These are phyloP conservation scores for Meghimatium bilineatum DNA, from an alignment of 2,888 invertebrate genomes.

Conservation along the genomic window DNA sequence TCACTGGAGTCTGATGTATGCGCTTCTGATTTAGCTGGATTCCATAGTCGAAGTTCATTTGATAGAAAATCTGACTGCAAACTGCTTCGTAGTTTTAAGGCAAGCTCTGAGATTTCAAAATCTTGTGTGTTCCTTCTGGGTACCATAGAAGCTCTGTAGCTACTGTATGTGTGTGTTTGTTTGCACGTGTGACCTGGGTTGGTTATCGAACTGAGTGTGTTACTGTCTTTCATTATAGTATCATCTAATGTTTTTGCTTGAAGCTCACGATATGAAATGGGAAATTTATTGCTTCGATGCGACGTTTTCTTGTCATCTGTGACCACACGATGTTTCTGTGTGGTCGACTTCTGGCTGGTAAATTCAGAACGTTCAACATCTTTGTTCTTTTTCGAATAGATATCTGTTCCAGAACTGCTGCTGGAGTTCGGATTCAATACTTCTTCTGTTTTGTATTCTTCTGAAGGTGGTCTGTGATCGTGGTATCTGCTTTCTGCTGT, in stretches of 20 bases:
- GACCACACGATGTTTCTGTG: background rate
- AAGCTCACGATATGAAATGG: background rate
- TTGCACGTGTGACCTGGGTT: background rate
- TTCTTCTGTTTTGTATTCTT: background rate
- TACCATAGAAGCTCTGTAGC: background rate
- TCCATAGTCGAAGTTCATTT: background rate
- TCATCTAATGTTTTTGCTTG: background rate
- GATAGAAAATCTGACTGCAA: constrained; percentile 33
- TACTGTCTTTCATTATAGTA: background rate
- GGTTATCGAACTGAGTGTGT: background rate
- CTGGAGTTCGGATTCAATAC: background rate
- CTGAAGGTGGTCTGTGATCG: background rate
- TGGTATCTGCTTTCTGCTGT: too few relatives aligned
- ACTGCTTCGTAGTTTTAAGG: background rate
- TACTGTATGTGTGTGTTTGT: background rate
- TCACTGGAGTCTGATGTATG: background rate
- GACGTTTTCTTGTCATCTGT: background rate
- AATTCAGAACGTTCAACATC: background rate
- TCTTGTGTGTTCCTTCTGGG: background rate
- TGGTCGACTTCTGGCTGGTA: background rate
- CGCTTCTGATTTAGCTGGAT: background rate
- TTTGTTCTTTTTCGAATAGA: background rate
- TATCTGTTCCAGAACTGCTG: background rate
- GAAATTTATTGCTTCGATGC: background rate
- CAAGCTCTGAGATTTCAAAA: constrained; percentile 6